Evolutionary conservation across 2,888 invertebrate species (phyloP).

Genomic region (Yponomeuta cagnagella): DNA sequence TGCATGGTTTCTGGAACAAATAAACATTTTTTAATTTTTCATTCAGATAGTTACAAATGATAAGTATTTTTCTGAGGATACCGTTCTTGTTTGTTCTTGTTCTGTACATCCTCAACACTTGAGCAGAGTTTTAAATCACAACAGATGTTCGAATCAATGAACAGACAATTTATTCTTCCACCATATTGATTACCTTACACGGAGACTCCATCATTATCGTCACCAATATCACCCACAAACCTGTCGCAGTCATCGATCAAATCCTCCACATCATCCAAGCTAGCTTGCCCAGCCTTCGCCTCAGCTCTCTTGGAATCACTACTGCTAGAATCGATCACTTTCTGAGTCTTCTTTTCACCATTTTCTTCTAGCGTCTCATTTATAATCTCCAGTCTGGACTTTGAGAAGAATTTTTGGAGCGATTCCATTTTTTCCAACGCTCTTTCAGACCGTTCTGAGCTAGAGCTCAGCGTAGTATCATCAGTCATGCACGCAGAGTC

Average conservation of each 20-base stretch:
- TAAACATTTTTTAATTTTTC: too few relatives aligned
- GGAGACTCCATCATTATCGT: neutral
- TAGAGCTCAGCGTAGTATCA: conserved; percentile 48
- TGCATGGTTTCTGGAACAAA: too few relatives aligned
- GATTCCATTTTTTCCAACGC: conserved; percentile 64
- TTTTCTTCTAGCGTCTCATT: conserved; percentile 61
- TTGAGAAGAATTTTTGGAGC: conserved; percentile 60
- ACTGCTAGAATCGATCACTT: conserved; percentile 15
- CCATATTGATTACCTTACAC: neutral
- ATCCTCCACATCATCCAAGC: conserved; percentile 65
- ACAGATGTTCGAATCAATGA: too few relatives aligned
- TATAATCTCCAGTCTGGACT: conserved; percentile 64
- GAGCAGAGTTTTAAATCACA: too few relatives aligned
- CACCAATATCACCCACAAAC: neutral
- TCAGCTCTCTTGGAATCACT: conserved; percentile 23
- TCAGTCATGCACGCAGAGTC: conserved; percentile 63
- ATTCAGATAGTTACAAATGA: too few relatives aligned
- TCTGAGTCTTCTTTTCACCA: conserved; percentile 33
- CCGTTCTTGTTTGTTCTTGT: too few relatives aligned
- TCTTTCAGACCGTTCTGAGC: conserved; percentile 49
- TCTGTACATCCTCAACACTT: too few relatives aligned
- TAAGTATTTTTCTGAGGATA: too few relatives aligned
- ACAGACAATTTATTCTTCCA: too few relatives aligned
- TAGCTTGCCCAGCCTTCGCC: conserved; percentile 49
- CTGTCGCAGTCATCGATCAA: conserved; percentile 24